Evolutionary conservation across 2,888 invertebrate species (phyloP), one percentile per base, ranked within the genome.

Genomic region (Pemphredon lugubris): DNA sequence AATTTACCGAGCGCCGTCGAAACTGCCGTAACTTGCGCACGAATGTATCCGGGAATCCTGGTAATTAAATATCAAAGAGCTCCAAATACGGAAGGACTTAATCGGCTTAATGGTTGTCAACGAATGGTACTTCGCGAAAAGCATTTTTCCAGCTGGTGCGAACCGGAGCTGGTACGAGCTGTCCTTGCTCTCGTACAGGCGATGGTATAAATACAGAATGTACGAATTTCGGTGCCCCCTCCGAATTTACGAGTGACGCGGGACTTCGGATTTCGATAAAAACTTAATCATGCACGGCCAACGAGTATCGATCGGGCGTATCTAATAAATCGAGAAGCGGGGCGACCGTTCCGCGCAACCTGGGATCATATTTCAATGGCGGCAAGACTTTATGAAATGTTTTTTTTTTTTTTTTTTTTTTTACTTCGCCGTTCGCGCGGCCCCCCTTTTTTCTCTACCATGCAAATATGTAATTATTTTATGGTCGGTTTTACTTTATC

Each of bases 241-340:
- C 9, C 48, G 55, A 69, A 77, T 80, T 74, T 75, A 79, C 39
- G 64, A 72, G 69, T 60, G 73, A 63, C 59, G 51, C 37, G 68
- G 61, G 55, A 69, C 55, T 60, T 61, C 20, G 71, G 59, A 73
- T 75, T 77, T 75, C 54, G 65, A 81, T 73, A 75, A 75, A 78
- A 73, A 71, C 20, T 75, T 79, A 73, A 77, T 75, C 74, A 68
- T 32, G 54, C 68, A 34, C 63, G 44, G 37, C 26, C 68, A 55
- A 71, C 77, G 70, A 57, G 60, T 65, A 71, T 78, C 70, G 67
- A 73, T 70, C 65, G 37, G 1, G 7, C 2, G 14, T 30, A 16
- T 14, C 34, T 65, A 69, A 69, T 72, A 72, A 75, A 78, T 74
- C 51, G 37, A 48, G 59, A 51, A 45, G 18, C 40, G 23, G 20